Percentiles rank a stretch among this genome's conserved stretches.
Evolutionary conservation across 37 sponge, comb jelly and placozoan genomes (phyloP).

Genomic region (Agelas oroides): DNA sequence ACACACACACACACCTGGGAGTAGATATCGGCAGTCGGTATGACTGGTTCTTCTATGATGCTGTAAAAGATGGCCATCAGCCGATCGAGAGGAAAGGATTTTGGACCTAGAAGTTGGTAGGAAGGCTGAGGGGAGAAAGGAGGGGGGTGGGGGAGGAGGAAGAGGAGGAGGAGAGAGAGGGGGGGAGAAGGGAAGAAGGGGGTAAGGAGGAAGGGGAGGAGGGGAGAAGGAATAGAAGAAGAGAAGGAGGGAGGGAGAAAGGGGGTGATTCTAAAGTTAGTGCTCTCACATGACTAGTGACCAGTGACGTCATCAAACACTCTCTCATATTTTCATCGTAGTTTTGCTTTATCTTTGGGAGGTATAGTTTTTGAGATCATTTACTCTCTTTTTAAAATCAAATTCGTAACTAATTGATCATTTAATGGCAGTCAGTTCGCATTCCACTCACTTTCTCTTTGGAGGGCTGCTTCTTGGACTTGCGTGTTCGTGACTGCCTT

Average conservation of each 20-base stretch:
- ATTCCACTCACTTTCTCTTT: neutral
- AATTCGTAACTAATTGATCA: no score
- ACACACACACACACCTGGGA: constrained; percentile 69
- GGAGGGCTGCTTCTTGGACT: neutral
- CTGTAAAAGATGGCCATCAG: constrained; percentile 84
- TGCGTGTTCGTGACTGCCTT: constrained; percentile 19
- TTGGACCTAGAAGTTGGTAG: constrained; percentile 76
- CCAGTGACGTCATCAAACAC: no score
- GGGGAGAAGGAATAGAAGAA: no score
- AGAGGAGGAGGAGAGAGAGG: neutral
- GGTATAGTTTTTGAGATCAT: no score
- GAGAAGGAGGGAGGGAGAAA: no score
- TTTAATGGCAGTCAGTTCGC: no score
- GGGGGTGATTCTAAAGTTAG: no score
- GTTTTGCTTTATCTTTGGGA: no score
- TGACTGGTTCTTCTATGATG: constrained; percentile 55
- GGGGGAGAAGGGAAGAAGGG: neutral
- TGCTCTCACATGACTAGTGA: no score
- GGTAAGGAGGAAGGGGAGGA: no score
- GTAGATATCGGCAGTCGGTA: constrained; percentile 40
- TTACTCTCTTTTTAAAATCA: no score
- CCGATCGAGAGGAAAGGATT: constrained; percentile 79
- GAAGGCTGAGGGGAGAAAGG: neutral
- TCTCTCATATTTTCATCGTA: no score
- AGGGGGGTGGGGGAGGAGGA: neutral